Evolutionary conservation across 2,888 invertebrate species (phyloP).

Genomic region (Heliconius aoede): DNA sequence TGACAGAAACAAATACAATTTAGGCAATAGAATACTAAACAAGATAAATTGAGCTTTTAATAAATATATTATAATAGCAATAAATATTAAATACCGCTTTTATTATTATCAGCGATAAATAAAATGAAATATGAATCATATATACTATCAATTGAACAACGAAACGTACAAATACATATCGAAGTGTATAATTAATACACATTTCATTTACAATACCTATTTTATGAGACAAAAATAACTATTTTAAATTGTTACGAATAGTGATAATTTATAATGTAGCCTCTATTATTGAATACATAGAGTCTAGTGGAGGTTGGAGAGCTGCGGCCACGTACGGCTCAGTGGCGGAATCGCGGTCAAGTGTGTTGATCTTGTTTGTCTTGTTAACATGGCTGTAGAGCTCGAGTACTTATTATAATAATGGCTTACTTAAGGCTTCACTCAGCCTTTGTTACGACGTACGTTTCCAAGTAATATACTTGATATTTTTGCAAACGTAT

Average conservation of each 20-base stretch:
- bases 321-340: slow-evolving; percentile 28
- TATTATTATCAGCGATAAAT: slow-evolving; percentile 6
- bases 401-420: slow-evolving; percentile 46
- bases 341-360: slow-evolving; percentile 45
- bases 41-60: neutral
- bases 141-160: slow-evolving; percentile 9
- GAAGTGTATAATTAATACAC: neutral
- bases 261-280: slow-evolving; percentile 3
- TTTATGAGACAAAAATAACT: slow-evolving; percentile 1
- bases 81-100: slow-evolving; percentile 6
- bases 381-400: slow-evolving; percentile 45
- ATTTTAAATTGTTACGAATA: neutral
- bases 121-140: neutral
- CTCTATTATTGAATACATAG: slow-evolving; percentile 22
- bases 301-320: slow-evolving; percentile 21
- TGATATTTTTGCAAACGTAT: slow-evolving; percentile 16
- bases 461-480: slow-evolving; percentile 30
- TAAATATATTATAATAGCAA: neutral
- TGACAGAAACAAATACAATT: neutral
- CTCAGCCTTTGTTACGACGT: slow-evolving; percentile 40
- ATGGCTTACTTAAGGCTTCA: slow-evolving; percentile 47
- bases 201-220: slow-evolving; percentile 13
- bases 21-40: neutral
- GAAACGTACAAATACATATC: slow-evolving; percentile 2
- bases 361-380: slow-evolving; percentile 47